phyloP scores from a whole-genome alignment of 2,113 vertebrate genomes.

The Pterocles orientalis region DNA sequence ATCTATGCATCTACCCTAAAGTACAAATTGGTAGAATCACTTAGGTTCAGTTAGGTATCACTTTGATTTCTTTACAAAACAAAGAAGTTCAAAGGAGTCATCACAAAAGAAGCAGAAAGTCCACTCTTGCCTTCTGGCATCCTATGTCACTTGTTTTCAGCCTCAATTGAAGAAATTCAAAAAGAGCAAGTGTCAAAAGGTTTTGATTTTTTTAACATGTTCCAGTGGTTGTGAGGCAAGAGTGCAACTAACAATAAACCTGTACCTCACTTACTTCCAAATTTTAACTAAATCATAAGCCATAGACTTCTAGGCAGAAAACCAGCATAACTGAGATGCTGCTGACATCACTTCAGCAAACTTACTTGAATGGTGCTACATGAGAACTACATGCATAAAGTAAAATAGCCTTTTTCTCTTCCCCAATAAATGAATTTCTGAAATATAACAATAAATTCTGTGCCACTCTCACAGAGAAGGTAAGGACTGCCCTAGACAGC shows the following conservation, averaged over 20 bases:
- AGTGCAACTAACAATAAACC: background rate
- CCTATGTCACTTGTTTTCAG: background rate
- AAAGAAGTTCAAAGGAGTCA: background rate
- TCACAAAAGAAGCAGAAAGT: background rate
- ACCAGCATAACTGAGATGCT: background rate
- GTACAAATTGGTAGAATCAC: background rate
- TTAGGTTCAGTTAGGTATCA: background rate
- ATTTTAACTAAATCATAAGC: background rate
- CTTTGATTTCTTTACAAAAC: background rate
- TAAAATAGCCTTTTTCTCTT: background rate
- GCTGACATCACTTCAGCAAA: background rate
- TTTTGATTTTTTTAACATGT: background rate
- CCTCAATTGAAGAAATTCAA: background rate
- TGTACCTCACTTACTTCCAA: background rate
- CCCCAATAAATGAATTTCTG: background rate
- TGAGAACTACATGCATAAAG: background rate
- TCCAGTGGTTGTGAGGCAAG: background rate
- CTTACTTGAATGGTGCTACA: background rate
- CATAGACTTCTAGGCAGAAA: background rate
- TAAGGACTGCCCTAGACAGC: background rate
- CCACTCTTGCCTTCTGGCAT: background rate
- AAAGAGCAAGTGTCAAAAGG: background rate
- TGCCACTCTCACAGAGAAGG: background rate
- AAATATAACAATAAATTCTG: constrained; percentile 33
- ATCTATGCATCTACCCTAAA: background rate